Base-by-base conservation (phyloP, 2,113 vertebrate species). In the Anarhynchus alexandrinus region DNA sequence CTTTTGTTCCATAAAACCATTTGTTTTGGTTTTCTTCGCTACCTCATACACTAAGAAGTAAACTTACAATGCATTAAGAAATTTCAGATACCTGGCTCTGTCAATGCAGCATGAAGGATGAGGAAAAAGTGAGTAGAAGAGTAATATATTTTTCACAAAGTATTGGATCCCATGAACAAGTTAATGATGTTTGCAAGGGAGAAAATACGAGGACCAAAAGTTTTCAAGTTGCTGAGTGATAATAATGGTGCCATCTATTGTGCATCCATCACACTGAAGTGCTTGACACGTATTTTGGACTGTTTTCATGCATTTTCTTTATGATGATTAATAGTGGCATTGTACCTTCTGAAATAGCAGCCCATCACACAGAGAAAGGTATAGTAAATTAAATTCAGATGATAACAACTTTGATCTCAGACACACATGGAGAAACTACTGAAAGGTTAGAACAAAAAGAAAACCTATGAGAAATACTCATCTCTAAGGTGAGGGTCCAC, bases 231-330 rank as follows among this genome's bases (percentile, higher is more conserved):
- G 71, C 34, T 86, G 84, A 96, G 45, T 91, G 94, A 96, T 62
- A 96, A 91, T 94, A 94, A 82, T 38, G 67, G 77, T 82, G 27
- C 43, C 80, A 43, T 65, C 70, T 88, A 82, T 72, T 86, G 71
- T 61, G 21, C 94, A 96, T 97, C 80, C 84, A 90, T 97, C 95
- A 97, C 79, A 76, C 27, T 88, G 89, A 89, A 95, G 51, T 64
- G 11, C 49, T 93, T 94, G 84, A 90, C 88, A 80, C 8, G 2
- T 72, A 82, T 74, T 94, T 95, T 88, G 93, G 47, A 54, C 71
- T 93, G 34, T 87, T 94, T 96, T 96, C 70, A 64, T 65, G 49
- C 65, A 67, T 72, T 93, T 65, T 72, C 59, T 95, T 97, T 91
- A 96, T 94, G 73, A 76, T 91, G 93, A 97, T 95, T 95, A 96